A percentile compares a stretch with the other conserved stretches of the same genome.
These are phyloP conservation scores for Malurus splendens DNA, from an alignment of 2,797 vertebrate genomes.

Conservation along the genomic window DNA sequence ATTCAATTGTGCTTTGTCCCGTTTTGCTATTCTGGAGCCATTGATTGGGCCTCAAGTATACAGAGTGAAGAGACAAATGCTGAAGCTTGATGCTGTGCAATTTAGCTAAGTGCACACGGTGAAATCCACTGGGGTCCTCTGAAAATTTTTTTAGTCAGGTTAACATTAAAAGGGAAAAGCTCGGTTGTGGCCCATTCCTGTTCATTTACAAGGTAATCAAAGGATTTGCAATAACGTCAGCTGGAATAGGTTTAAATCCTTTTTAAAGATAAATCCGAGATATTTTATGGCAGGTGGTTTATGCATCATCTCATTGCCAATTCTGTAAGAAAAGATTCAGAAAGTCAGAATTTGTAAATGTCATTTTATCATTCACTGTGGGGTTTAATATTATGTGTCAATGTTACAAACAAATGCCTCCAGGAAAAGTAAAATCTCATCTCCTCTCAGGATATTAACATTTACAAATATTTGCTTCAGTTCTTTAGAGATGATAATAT, in stretches of 20 bases:
- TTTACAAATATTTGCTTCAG: constrained; percentile 47
- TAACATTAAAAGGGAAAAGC: background rate
- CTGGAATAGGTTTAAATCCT: background rate
- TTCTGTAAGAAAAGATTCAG: background rate
- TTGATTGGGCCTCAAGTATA: background rate
- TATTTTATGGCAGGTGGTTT: background rate
- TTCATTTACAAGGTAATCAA: background rate
- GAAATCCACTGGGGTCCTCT: background rate
- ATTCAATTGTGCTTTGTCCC: background rate
- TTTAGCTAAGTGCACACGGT: background rate
- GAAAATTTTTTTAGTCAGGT: background rate
- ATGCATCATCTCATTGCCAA: background rate
- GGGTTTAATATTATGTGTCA: constrained; percentile 1
- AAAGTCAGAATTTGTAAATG: background rate
- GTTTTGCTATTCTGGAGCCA: background rate
- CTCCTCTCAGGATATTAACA: constrained; percentile 19
- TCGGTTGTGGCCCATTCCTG: background rate
- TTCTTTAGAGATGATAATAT: background rate
- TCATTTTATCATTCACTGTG: constrained; percentile 1
- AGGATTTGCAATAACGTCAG: background rate
- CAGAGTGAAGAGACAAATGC: background rate
- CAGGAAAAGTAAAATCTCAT: constrained; percentile 18
- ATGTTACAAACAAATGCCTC: constrained; percentile 2
- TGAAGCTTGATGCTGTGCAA: background rate
- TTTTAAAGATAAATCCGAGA: background rate